A percentile compares a stretch with the other conserved stretches of the same genome.
These are phyloP conservation scores for Burhinus oedicnemus DNA, from an alignment of 2,113 vertebrate species.

Conservation along the genomic window DNA sequence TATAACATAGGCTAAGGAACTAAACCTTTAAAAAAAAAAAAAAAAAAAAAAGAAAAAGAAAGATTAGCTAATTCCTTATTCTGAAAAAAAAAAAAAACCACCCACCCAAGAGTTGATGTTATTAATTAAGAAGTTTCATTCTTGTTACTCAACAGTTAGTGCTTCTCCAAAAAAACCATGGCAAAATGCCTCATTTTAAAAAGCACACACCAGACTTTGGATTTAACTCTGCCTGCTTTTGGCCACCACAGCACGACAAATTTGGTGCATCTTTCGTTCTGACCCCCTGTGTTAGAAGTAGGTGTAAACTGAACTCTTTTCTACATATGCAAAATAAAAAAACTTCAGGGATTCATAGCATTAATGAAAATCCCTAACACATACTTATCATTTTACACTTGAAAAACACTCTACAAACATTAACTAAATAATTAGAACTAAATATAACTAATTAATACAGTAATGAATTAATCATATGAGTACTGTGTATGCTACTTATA, in stretches of 20 bases:
- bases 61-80: neutral
- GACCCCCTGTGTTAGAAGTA: neutral
- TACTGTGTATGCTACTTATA: neutral
- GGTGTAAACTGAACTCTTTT: neutral
- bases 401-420: conserved; percentile 7
- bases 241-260: neutral
- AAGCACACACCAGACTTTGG: neutral
- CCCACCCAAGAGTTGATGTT: neutral
- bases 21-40: neutral
- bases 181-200: conserved; percentile 26
- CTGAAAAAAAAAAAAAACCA: neutral
- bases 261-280: neutral
- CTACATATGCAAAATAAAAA: neutral
- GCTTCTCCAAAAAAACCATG: conserved; percentile 52
- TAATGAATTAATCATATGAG: conserved; percentile 8
- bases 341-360: neutral
- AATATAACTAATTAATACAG: conserved; percentile 10
- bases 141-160: neutral
- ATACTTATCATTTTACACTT: neutral
- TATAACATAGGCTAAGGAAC: neutral
- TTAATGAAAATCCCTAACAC: neutral
- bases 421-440: conserved; percentile 17
- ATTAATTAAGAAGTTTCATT: conserved; percentile 46
- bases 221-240: neutral
- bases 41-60: neutral